Base-by-base conservation (phyloP, 2,797 vertebrate species). In the Onychomys arenicola region DNA sequence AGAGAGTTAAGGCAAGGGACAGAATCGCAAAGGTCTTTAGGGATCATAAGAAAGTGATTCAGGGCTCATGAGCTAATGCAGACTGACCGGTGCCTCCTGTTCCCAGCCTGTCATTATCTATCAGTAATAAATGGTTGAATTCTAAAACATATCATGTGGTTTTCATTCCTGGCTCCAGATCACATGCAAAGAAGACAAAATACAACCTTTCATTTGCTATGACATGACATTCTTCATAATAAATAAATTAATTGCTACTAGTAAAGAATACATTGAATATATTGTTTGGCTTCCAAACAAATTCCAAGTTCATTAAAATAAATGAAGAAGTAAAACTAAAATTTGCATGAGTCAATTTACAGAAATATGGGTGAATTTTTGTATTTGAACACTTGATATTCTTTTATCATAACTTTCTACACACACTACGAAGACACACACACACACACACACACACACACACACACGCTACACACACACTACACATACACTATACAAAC, bases 31-130 rank as follows among this genome's bases (percentile, higher is more conserved):
- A 95, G 97, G 96, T 96, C 55, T 96, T 97, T 78, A 96, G 94
- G 98, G 98, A 98, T 98, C 97, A 98, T 96, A 96, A 96, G 97
- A 97, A 97, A 97, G 97, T 97, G 98, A 98, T 96, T 96, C 98
- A 97, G 98, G 97, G 97, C 89, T 96, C 97, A 98, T 98, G 97
- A 98, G 96, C 98, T 98, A 98, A 98, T 97, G 97, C 98, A 98
- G 99, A 99, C 98, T 98, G 98, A 98, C 98, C 98, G 98, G 99
- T 98, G 98, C 98, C 98, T 98, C 98, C 97, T 98, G 94, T 97
- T 97, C 96, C 95, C 98, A 90, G 98, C 98, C 98, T 98, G 98
- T 99, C 98, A 98, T 98, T 98, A 98, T 97, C 98, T 98, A 98
- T 98, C 98, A 98, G 98, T 98, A 98, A 98, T 98, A 98, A 98